Conservation (phyloP, 2,888 invertebrate genomes). For the Schizotus pectinicornis region DNA sequence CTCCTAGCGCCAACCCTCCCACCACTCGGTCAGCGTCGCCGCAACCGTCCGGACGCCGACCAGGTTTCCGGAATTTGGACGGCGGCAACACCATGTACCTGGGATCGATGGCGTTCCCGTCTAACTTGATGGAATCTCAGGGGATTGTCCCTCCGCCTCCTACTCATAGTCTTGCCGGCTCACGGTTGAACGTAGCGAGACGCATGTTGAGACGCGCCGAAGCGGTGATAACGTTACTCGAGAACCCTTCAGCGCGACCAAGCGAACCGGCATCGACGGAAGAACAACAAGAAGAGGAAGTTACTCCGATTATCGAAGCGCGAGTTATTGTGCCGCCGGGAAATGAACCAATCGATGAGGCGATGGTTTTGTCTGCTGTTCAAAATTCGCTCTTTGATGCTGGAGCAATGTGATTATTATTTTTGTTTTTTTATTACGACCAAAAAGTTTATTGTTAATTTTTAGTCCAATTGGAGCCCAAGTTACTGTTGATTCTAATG, state of each 20-base stretch:
- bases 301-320: slow-evolving; percentile 58
- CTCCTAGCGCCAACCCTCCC: slow-evolving; percentile 63
- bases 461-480: slow-evolving; percentile 17
- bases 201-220: slow-evolving; percentile 62
- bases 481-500: slow-evolving; percentile 8
- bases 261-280: slow-evolving; percentile 45
- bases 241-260: slow-evolving; percentile 52
- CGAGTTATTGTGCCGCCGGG: slow-evolving; percentile 53
- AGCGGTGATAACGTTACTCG: slow-evolving; percentile 58
- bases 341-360: slow-evolving; percentile 49
- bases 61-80: slow-evolving; percentile 41
- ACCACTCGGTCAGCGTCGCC: slow-evolving; percentile 44
- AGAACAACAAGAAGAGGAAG: slow-evolving; percentile 55
- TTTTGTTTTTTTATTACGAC: too few species aligned
- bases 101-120: slow-evolving; percentile 65
- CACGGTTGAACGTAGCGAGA: slow-evolving; percentile 61
- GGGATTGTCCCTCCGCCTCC: slow-evolving; percentile 61
- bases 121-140: slow-evolving; percentile 57
- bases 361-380: slow-evolving; percentile 50
- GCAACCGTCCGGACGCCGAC: slow-evolving; percentile 43
- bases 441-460: too few species aligned
- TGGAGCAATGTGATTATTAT: slow-evolving; percentile 39
- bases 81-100: slow-evolving; percentile 64
- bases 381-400: slow-evolving; percentile 49
- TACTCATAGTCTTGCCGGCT: slow-evolving; percentile 60